These are phyloP conservation scores for Plotosus lineatus DNA, from an alignment of 2,113 vertebrate genomes.

Conservation along the genomic window DNA sequence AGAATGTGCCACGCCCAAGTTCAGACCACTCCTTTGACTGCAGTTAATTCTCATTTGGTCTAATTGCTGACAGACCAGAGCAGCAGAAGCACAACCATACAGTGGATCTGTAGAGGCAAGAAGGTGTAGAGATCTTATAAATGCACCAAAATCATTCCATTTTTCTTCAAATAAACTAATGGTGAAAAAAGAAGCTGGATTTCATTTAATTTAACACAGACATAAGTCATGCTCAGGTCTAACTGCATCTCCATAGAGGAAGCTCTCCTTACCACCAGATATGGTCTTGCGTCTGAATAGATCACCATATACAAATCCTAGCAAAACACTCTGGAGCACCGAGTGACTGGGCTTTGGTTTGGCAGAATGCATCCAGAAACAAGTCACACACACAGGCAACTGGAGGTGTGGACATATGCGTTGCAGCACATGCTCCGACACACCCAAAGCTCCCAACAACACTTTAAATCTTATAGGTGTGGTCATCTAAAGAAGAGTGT, in stretches of 20 bases:
- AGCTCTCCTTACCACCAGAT: slow-evolving; percentile 24
- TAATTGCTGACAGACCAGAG: slow-evolving; percentile 48
- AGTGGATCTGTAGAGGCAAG: slow-evolving; percentile 30
- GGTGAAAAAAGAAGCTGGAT: background rate
- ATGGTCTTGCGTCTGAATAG: slow-evolving; percentile 51
- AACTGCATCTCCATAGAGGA: background rate
- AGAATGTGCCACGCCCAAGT: slow-evolving; percentile 77
- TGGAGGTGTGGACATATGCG: slow-evolving; percentile 58
- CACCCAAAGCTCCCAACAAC: slow-evolving; percentile 64
- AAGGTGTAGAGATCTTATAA: background rate
- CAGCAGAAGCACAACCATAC: slow-evolving; percentile 18
- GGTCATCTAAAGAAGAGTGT: slow-evolving; percentile 50
- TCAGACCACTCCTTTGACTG: slow-evolving; percentile 60
- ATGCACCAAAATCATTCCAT: background rate
- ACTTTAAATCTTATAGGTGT: slow-evolving; percentile 49
- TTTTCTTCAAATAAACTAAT: background rate
- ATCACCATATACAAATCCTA: slow-evolving; percentile 70
- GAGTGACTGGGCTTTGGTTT: slow-evolving; percentile 61
- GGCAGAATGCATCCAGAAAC: slow-evolving; percentile 64
- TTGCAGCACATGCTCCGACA: slow-evolving; percentile 57
- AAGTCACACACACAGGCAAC: slow-evolving; percentile 65
- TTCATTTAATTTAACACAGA: background rate
- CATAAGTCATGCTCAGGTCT: background rate
- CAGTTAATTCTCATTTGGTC: slow-evolving; percentile 61
- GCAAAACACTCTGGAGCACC: slow-evolving; percentile 63